A percentile compares a stretch with the other conserved stretches of the same genome.
These are phyloP conservation scores for Triplophysa siluroides DNA, from an alignment of 2,113 vertebrate genomes.

Conservation along the genomic window DNA sequence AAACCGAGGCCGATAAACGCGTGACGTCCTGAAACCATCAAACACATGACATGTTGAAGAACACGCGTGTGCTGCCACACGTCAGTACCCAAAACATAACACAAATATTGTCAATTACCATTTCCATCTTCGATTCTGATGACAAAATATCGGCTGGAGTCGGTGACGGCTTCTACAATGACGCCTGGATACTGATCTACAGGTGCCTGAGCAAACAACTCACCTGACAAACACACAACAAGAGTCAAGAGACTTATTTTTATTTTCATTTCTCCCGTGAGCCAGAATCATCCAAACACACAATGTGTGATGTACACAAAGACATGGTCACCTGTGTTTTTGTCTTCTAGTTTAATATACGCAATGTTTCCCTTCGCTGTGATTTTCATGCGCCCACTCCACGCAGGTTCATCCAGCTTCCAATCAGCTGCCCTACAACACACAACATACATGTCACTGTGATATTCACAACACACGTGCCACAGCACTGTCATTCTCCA, in stretches of 20 bases:
- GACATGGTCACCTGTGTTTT: constrained; percentile 78
- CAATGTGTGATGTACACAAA: background rate
- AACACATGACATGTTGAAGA: background rate
- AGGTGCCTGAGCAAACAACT: constrained; percentile 91
- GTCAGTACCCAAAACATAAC: too few species aligned
- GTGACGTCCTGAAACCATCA: constrained; percentile 79
- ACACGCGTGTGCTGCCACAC: background rate
- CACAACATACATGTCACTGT: background rate
- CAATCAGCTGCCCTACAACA: constrained; percentile 88
- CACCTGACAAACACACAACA: constrained; percentile 74
- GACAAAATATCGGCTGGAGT: constrained; percentile 96
- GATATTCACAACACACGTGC: too few species aligned
- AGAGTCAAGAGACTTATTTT: background rate
- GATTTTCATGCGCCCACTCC: constrained; percentile 91
- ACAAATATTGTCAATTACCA: constrained; percentile 59
- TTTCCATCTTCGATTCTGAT: constrained; percentile 88
- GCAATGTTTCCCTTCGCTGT: constrained; percentile 84
- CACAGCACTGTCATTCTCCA: too few species aligned
- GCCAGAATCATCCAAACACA: background rate
- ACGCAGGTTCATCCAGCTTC: constrained; percentile 93
- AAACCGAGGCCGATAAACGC: constrained; percentile 95
- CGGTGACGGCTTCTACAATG: constrained; percentile 84
- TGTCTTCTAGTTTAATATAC: constrained; percentile 92
- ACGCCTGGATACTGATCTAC: constrained; percentile 91
- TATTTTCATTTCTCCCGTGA: background rate